Evolutionary conservation across 2,113 vertebrate species (phyloP).

Genomic region (Athene noctua): DNA sequence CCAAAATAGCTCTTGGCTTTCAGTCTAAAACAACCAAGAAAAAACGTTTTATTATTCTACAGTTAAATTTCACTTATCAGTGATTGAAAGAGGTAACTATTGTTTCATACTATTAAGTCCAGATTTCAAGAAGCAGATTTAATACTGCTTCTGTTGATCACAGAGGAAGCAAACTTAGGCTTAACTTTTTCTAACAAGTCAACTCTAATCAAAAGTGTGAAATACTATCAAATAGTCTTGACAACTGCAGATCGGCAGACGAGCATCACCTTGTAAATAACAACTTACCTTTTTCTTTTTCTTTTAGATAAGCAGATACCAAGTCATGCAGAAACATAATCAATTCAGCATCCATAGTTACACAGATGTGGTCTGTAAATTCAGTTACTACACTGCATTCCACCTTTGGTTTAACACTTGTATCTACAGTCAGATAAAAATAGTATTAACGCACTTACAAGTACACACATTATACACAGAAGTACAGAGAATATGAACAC

Average conservation of each 20-base stretch:
- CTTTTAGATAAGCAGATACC: conserved; percentile 97
- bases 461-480: neutral
- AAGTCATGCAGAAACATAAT: conserved; percentile 99
- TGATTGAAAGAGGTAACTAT: neutral
- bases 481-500: neutral
- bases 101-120: neutral
- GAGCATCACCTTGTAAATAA: neutral
- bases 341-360: conserved; percentile 98
- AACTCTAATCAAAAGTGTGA: neutral
- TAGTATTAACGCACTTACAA: neutral
- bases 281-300: conserved; percentile 94
- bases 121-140: neutral
- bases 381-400: conserved; percentile 99
- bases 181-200: neutral
- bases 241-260: neutral
- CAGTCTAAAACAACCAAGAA: neutral
- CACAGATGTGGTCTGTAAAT: conserved; percentile 98
- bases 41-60: neutral
- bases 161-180: neutral
- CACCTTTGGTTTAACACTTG: conserved; percentile 91
- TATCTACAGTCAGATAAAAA: conserved; percentile 75
- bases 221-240: neutral
- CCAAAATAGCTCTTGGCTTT: neutral
- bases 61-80: neutral
- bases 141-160: neutral